Evolutionary conservation across 2,888 invertebrate species (phyloP), one percentile per base, ranked within the genome.

Genomic region (Ptychoptera contaminata): DNA sequence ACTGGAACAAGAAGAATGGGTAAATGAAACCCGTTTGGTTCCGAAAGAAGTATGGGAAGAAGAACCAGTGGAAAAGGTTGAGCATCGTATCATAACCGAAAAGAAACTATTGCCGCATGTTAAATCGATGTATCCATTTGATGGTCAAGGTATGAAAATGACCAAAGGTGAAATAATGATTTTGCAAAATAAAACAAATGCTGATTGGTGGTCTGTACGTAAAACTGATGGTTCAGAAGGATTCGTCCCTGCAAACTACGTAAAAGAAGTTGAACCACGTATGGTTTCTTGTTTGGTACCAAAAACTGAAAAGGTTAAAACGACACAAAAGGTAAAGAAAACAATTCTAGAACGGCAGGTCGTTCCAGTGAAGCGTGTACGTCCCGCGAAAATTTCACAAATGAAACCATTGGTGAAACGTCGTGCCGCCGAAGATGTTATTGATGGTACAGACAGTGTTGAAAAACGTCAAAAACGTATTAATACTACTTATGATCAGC

Each of bases 171-270:
- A 96, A 68, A 57, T 80, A 2, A 87, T 97, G 86, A 82, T 91
- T 57, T 71, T 98, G 1, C 74, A 97, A 50, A 90, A 85, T 60
- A 92, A 92, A 68, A 93, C 91, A 8, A 97, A 96, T 67, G 80
- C 84, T 0, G 98, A 98, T 63, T 97, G 97, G 97, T 98, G 98
- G 98, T 90, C 90, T 55, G 88, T 96, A n/a, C 73, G 92, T 11
- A 91, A 91, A 62, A 78, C 81, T 0, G 90, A 88, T 58, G 85
- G 94, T 0, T 77, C 79, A 0, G 96, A 96, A 57, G 97, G 97
- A 2, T 98, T 94, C 65, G 94, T 97, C 4, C 98, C 98, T 0
- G 94, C 93, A 1, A 94, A 92, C 67, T 97, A 97, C 64, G 90
- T 97, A 11, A 76, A 83, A 31, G 92, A 93, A 67, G 77, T 91